Conservation (phyloP, 2,113 vertebrate genomes). For the Amblyornis subalaris region DNA sequence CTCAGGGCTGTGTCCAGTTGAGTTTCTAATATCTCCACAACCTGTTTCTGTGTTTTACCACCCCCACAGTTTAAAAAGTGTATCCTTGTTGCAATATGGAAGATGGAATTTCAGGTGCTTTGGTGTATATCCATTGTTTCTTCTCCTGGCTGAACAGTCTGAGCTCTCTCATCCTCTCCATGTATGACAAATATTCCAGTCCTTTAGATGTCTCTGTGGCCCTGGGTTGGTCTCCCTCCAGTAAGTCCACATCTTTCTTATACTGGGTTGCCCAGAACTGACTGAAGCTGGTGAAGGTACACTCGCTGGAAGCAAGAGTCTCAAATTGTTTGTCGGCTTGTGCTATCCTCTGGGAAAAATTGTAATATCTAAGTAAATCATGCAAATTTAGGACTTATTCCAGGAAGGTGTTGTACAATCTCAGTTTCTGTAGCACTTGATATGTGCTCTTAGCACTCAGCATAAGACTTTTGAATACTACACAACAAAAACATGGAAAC, state of each 20-base stretch:
- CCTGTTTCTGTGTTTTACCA: not conserved
- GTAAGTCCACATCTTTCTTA: not conserved
- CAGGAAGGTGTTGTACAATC: not conserved
- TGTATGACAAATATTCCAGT: not conserved
- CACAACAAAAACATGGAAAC: not conserved
- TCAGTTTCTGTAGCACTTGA: not conserved
- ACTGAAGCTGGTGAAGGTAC: not conserved
- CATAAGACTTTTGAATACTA: not conserved
- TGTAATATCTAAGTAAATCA: not conserved
- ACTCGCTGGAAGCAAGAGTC: not conserved
- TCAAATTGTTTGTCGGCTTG: not conserved
- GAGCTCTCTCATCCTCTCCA: not conserved
- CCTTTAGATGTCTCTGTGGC: not conserved
- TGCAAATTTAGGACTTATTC: not conserved
- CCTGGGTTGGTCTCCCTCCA: not conserved
- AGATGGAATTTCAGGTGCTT: not conserved
- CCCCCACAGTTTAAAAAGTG: not conserved
- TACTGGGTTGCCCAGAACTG: not conserved
- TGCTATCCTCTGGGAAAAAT: not conserved
- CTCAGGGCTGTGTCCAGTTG: not conserved
- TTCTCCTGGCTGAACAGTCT: not conserved
- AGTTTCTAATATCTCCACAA: not conserved
- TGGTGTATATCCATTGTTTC: not conserved
- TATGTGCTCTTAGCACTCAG: not conserved
- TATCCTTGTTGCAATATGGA: not conserved